Evolutionary conservation across 2,888 invertebrate genomes (phyloP).

Genomic region (Margaritifera margaritifera): DNA sequence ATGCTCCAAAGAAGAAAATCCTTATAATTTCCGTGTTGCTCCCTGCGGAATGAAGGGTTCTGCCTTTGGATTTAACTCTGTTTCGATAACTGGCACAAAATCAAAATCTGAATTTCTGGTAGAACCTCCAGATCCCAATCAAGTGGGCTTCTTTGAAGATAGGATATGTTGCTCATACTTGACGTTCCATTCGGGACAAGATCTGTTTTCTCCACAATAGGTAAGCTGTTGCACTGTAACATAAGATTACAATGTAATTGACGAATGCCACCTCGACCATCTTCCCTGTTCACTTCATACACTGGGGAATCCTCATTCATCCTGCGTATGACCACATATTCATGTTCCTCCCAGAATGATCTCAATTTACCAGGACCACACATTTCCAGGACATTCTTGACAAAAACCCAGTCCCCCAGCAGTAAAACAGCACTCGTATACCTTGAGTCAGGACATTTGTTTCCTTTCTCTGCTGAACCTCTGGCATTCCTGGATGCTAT

Average conservation of each 20-base stretch:
- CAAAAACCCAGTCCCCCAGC: constrained; percentile 19
- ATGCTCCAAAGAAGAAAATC: too few relatives aligned
- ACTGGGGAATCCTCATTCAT: constrained; percentile 16
- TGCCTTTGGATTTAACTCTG: too few relatives aligned
- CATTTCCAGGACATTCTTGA: constrained; percentile 15
- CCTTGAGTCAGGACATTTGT: constrained; percentile 1
- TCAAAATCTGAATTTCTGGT: too few relatives aligned
- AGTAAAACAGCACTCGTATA: constrained; percentile 1
- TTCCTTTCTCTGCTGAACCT: neutral
- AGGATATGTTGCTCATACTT: too few relatives aligned
- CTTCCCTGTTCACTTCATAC: constrained; percentile 15
- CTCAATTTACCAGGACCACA: constrained; percentile 20
- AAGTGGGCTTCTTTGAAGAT: too few relatives aligned
- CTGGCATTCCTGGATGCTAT: too few relatives aligned
- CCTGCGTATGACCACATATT: constrained; percentile 16
- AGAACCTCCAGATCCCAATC: too few relatives aligned
- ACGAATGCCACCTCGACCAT: constrained; percentile 1
- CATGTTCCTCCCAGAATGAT: constrained; percentile 20
- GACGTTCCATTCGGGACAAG: too few relatives aligned
- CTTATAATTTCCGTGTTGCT: too few relatives aligned
- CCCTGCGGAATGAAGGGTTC: too few relatives aligned
- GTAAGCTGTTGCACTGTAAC: constrained; percentile 6
- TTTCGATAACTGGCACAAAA: too few relatives aligned
- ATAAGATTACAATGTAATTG: constrained; percentile 9
- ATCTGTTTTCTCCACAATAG: too few relatives aligned